Conservation (phyloP, 2,113 vertebrate species). For the Megalops atlanticus region DNA sequence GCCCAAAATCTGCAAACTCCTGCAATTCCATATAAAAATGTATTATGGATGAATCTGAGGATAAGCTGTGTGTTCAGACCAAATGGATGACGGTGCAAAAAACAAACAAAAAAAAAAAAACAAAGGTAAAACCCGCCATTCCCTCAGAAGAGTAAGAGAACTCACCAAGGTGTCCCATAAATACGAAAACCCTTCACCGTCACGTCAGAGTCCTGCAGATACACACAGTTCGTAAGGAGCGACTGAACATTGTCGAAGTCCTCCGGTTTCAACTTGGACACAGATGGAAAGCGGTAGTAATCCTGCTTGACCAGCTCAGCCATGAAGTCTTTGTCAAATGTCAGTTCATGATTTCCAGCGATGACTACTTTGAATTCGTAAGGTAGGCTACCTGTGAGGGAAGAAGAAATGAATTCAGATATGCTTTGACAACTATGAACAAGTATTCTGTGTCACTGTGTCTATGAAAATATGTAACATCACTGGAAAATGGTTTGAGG, state of each 20-base stretch:
- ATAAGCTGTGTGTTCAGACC: too few species aligned
- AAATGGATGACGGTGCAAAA: too few species aligned
- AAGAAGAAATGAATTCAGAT: constrained; percentile 1
- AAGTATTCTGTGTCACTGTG: too few species aligned
- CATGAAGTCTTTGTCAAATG: constrained; percentile 99
- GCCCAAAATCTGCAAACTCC: too few species aligned
- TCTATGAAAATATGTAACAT: too few species aligned
- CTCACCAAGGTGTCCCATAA: constrained; percentile 97
- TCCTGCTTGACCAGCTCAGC: constrained; percentile 99
- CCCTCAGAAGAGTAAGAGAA: constrained; percentile 33
- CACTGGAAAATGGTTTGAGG: background rate
- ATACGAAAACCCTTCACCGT: constrained; percentile 98
- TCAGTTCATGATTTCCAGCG: constrained; percentile 98
- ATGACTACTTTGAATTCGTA: constrained; percentile 99
- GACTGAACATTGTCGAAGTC: constrained; percentile 99
- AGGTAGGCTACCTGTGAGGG: constrained; percentile 84
- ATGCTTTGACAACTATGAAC: too few species aligned
- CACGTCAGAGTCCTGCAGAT: constrained; percentile 97
- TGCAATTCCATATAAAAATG: too few species aligned
- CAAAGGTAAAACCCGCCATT: background rate
- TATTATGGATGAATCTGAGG: too few species aligned
- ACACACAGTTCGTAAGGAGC: constrained; percentile 98
- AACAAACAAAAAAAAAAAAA: background rate
- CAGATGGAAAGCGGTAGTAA: constrained; percentile 99
- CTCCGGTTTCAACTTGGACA: constrained; percentile 99